Evolutionary conservation across 2,888 invertebrate genomes (phyloP), one percentile per base, ranked within the genome.

Genomic region (Sphaerophoria rueppellii): DNA sequence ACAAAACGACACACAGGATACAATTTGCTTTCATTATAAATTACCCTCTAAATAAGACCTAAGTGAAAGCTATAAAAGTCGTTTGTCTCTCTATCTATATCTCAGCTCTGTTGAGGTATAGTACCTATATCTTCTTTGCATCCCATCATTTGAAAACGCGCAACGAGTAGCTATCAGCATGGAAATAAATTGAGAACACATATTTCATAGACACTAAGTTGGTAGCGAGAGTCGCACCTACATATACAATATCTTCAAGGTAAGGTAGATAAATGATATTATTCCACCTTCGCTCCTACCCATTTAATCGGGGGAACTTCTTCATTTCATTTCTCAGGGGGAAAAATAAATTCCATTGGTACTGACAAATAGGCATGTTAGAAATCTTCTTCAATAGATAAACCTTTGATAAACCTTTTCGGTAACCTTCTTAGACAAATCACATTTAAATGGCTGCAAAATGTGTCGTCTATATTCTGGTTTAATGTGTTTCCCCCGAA

Each of bases 11-110:
- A 54, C 16, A 52, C 48, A 54, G 57, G 40, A 76, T 80, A 80
- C 76, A 70, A 85, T 80, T 85, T 76, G 80, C 85, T 71, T 76
- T 80, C 85, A 85, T 85, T 80, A 72, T 75, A 69, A 75, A 80
- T 73, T 79, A 80, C 79, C 80, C 76, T 76, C 79, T 85, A 85
- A 85, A 80, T 85, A 85, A 80, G 54, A 67, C 54, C 67, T 85
- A 80, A 85, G 79, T 80, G 85, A 76, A 85, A 72, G 85, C 85
- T 76, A 85, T 85, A 80, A 80, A 85, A 80, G 50, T 80, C 70
- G 63, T 67, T 80, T 75, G 79, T 80, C 76, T 78, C 75, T 82
- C 58, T 83, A 9, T 43, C 80, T 43, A 9, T 43, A 4, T 9
- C 43, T 6, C 43, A 24, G 24, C 24, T 9, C 43, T 43, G 11